Evolutionary conservation across 2,797 vertebrate genomes (phyloP).

Genomic region (Psittacula derbiana): DNA sequence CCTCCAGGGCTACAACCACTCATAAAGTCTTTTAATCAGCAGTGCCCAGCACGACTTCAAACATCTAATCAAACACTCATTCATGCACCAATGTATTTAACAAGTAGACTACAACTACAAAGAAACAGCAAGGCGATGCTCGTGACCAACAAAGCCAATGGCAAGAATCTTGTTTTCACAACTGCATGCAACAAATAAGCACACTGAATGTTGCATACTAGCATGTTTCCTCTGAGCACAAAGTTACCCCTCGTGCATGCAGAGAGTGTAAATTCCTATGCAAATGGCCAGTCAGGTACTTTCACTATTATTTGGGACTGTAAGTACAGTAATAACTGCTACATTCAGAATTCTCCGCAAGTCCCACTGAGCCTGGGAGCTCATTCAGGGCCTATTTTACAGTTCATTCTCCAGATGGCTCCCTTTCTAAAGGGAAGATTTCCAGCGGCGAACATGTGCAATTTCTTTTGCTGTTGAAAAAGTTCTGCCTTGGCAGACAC

Average conservation of each 20-base stretch:
- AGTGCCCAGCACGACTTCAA: background rate
- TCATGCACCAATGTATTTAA: background rate
- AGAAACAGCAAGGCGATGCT: background rate
- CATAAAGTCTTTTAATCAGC: background rate
- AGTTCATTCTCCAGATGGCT: background rate
- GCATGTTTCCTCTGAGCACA: background rate
- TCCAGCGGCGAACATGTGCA: background rate
- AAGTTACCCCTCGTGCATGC: background rate
- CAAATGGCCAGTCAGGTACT: background rate
- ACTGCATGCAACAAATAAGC: background rate
- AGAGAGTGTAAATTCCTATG: background rate
- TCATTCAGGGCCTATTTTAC: background rate
- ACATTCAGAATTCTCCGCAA: background rate
- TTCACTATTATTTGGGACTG: background rate
- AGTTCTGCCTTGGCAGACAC: background rate
- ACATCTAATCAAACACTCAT: background rate
- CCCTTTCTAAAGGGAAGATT: background rate
- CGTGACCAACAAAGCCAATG: background rate
- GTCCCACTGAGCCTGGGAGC: background rate
- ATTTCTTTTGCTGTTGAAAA: background rate
- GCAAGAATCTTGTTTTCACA: background rate
- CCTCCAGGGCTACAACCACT: background rate
- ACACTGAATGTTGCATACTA: background rate
- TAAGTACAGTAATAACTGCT: background rate
- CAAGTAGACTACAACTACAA: background rate